phyloP scores from a whole-genome alignment of 1,140 invertebrate genomes.

The Saccostrea glomerata region DNA sequence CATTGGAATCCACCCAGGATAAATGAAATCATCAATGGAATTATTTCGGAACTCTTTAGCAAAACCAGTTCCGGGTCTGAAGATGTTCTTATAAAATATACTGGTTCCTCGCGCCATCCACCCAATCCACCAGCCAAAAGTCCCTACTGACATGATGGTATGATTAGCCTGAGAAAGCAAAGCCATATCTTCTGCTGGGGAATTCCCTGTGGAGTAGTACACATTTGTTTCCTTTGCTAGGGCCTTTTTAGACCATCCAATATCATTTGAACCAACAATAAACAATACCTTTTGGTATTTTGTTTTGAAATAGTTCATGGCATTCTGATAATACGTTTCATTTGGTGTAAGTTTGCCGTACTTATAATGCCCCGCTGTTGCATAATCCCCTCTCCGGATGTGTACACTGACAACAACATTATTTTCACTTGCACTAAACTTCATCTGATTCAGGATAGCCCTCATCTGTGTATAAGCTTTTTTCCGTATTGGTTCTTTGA shows the following conservation, averaged over 20 bases:
- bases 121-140: conserved; percentile 72
- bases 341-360: conserved; percentile 60
- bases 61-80: conserved; percentile 53
- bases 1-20: conserved; percentile 59
- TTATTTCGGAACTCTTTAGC: conserved; percentile 52
- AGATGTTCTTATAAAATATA: conserved; percentile 69
- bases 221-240: conserved; percentile 44
- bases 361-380: neutral
- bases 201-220: conserved; percentile 40
- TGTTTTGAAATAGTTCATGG: conserved; percentile 56
- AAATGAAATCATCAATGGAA: conserved; percentile 50
- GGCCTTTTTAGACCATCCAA: conserved; percentile 45
- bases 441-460: conserved; percentile 33
- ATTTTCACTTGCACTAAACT: neutral
- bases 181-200: conserved; percentile 66
- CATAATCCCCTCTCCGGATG: conserved; percentile 61
- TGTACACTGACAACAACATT: conserved; percentile 62
- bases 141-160: conserved; percentile 71
- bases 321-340: conserved; percentile 54
- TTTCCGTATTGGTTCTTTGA: conserved; percentile 36
- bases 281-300: conserved; percentile 58
- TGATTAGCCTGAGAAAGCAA: conserved; percentile 68
- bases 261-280: conserved; percentile 59
- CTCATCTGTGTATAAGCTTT: conserved; percentile 16
- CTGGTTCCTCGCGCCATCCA: conserved; percentile 69